These are phyloP conservation scores for Avahi laniger DNA, from an alignment of 2,797 vertebrate genomes.

Conservation along the genomic window DNA sequence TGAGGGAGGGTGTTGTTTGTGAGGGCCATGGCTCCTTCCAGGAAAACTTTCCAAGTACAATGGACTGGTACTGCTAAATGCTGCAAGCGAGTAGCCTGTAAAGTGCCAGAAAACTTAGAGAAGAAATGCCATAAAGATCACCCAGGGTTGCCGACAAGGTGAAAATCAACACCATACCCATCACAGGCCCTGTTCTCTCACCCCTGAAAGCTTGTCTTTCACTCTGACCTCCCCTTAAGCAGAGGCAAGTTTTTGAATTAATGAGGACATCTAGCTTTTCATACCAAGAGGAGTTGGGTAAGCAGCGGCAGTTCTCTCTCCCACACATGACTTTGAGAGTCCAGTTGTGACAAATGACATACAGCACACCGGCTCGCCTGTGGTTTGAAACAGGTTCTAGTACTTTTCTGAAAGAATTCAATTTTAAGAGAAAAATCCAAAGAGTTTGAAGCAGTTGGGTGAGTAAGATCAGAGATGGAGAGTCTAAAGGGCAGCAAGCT, in stretches of 20 bases:
- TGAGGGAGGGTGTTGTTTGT: fast-evolving
- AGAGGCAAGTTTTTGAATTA: background rate
- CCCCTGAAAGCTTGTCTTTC: background rate
- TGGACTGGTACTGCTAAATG: background rate
- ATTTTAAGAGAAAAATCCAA: background rate
- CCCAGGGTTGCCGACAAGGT: background rate
- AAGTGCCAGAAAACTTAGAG: background rate
- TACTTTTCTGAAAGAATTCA: background rate
- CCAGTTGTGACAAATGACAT: background rate
- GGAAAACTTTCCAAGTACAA: background rate
- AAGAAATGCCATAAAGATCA: background rate
- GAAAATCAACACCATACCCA: background rate
- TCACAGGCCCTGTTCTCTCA: background rate
- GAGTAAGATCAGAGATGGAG: background rate
- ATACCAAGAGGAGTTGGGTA: background rate
- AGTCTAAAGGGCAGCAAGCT: background rate
- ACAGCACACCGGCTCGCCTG: background rate
- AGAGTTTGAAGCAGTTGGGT: background rate
- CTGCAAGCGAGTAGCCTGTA: background rate
- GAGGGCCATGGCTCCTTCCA: background rate
- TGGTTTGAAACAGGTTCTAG: background rate
- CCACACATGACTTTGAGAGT: background rate
- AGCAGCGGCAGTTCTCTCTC: background rate
- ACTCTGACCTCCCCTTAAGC: background rate
- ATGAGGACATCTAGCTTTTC: background rate